Conservation (phyloP, 2,797 vertebrate species). For the Glyptemys insculpta region DNA sequence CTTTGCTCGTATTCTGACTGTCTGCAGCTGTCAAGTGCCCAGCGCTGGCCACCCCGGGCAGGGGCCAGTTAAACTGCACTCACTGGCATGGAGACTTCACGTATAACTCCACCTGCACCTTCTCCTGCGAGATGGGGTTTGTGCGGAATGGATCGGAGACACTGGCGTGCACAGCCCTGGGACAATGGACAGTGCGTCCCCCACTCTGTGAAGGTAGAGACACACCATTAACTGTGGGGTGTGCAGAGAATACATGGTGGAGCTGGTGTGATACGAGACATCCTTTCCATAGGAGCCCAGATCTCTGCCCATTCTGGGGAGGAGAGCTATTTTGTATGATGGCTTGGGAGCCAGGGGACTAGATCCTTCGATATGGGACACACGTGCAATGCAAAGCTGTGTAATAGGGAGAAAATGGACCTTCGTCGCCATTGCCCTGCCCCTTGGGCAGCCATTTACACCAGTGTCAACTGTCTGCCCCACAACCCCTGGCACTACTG, state of each 20-base stretch:
- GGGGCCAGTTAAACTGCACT: constrained; percentile 75
- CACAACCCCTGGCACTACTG: not conserved
- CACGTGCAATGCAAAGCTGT: not conserved
- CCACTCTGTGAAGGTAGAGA: constrained; percentile 75
- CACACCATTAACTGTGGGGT: not conserved
- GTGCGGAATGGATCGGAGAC: constrained; percentile 57
- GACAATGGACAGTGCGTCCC: constrained; percentile 78
- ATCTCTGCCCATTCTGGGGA: not conserved
- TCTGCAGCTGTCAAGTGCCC: constrained; percentile 78
- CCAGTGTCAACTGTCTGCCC: not conserved
- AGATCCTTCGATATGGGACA: not conserved
- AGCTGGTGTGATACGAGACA: not conserved
- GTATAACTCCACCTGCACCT: constrained; percentile 78
- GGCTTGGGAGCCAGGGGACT: not conserved
- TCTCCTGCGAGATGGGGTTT: constrained; percentile 80
- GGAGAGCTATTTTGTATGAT: not conserved
- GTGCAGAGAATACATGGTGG: not conserved
- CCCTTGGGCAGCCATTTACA: not conserved
- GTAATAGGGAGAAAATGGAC: not conserved
- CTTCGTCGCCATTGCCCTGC: not conserved
- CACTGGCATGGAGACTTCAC: constrained; percentile 57
- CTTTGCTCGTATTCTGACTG: not conserved
- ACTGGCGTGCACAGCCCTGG: constrained; percentile 72
- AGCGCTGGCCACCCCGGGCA: constrained; percentile 42
- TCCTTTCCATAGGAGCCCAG: not conserved